Base-by-base conservation (phyloP, 1,140 invertebrate genomes). In the Drosophila takahashii region DNA sequence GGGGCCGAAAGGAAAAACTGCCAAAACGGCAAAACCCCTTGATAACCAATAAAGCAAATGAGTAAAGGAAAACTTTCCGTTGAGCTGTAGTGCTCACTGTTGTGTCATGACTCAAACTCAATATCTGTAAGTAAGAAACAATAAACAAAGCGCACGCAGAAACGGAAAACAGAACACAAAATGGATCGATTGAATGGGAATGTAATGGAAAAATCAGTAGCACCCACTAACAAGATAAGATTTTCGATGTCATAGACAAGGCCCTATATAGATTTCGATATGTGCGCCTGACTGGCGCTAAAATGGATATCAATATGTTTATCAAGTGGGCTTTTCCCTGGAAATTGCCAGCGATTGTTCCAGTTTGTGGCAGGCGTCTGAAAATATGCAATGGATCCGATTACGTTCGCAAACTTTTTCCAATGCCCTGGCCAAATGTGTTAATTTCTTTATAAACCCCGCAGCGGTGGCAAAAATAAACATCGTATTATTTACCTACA, bases 401-500 rank as follows among this genome's bases (percentile, higher is more conserved):
- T 75, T 52, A 85, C 80, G 56, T 45, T 60, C 37, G 18, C 37
- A 32, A 59, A 67, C 72, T 67, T 54, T 57, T 45, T 45, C 60
- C 71, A 54, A 57, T 29, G 45, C 61, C 60, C 56, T 54, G 52
- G 69, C 67, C 60, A 79, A 48, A 84, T 67, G 83, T 86, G 83
- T 71, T 60, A 86, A 86, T 86, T 87, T 78, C 77, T 74, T 56
- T 58, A 54, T 86, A 80, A 73, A 36, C 27, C 53, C 9, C 59
- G 11, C 22, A 22, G 16, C 27, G 42, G 59, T 67, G 64, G 26
- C 45, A 8, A 77, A 61, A 65, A 58, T 77, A 64, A 81, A 77
- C 56, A 66, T 47, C 51, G 53, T 59, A 74, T 64, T 56, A 45
- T 48, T 27, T 50, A 32, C 47, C n/a, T 29, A 32, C 34, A 56